Base-by-base conservation (phyloP, 1,140 invertebrate genomes). In the Lordiphosa clarofinis region DNA sequence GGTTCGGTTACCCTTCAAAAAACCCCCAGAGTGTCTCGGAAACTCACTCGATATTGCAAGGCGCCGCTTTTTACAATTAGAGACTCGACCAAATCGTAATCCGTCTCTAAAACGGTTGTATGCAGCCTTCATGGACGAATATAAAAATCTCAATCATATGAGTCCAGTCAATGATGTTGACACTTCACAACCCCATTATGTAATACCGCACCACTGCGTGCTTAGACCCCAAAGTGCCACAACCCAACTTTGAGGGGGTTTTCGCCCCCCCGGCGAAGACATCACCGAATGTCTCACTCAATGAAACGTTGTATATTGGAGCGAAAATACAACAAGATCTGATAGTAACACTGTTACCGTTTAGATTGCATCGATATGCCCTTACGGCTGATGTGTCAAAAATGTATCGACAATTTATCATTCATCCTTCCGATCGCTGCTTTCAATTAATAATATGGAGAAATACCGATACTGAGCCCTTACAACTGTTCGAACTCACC, bases 341-440 rank as follows among this genome's bases (percentile, higher is more conserved):
- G 36, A n/a, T 38, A n/a, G 10, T 38, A 12, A 38, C 36, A 12
- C 36, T 38, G 0, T 38, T 38, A 6, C 11, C 36, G 3, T 38
- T 38, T n/a, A 4, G 12, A 6, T 24, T 31, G 31, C 31, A 57
- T 39, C 44, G 43, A 7, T 48, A 47, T 31, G n/a, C n/a, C n/a
- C n/a, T n/a, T n/a, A n/a, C n/a, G n/a, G n/a, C n/a, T n/a, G n/a
- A n/a, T n/a, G n/a, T n/a, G n/a, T n/a, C n/a, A n/a, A n/a, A n/a
- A n/a, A n/a, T n/a, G n/a, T n/a, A n/a, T n/a, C n/a, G n/a, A n/a
- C n/a, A n/a, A n/a, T n/a, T n/a, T n/a, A n/a, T n/a, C n/a, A n/a
- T n/a, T n/a, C n/a, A n/a, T n/a, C n/a, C n/a, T n/a, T n/a, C n/a
- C n/a, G n/a, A n/a, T n/a, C n/a, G n/a, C n/a, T n/a, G n/a, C n/a